Conservation (phyloP, 2,888 invertebrate species). For the Spilosoma lubricipeda region DNA sequence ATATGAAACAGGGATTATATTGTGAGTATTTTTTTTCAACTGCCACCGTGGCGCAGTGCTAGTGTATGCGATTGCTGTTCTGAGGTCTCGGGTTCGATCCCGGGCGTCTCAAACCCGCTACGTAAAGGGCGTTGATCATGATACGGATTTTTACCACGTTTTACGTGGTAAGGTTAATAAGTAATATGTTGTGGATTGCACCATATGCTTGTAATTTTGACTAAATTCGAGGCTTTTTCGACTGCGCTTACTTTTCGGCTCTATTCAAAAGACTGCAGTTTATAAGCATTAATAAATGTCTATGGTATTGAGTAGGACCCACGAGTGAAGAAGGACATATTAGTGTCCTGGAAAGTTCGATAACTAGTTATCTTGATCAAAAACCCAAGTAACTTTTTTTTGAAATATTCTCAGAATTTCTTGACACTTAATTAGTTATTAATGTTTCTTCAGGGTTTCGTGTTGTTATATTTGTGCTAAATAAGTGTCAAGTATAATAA, state of each 20-base stretch:
- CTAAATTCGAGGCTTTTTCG: no score
- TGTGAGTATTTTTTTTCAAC: slow-evolving; percentile 52
- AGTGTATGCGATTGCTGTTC: no score
- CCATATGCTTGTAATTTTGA: no score
- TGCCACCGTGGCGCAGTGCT: no score
- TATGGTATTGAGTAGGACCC: neutral
- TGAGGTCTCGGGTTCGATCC: no score
- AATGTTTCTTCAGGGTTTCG: no score
- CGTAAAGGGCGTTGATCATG: neutral
- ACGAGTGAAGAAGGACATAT: neutral
- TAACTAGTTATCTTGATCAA: neutral
- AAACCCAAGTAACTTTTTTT: neutral
- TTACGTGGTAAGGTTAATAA: no score
- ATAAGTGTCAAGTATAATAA: no score
- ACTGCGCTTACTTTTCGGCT: no score
- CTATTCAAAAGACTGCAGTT: no score
- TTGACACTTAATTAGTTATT: neutral
- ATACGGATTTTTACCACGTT: neutral
- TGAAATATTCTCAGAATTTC: neutral
- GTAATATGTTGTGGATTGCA: neutral
- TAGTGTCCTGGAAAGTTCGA: neutral
- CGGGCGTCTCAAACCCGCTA: neutral
- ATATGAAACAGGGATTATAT: slow-evolving; percentile 58
- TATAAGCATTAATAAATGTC: neutral
- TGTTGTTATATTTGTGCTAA: no score